These are phyloP conservation scores for Rhadinocentrus ornatus DNA, from an alignment of 2,797 vertebrate species.

Conservation along the genomic window DNA sequence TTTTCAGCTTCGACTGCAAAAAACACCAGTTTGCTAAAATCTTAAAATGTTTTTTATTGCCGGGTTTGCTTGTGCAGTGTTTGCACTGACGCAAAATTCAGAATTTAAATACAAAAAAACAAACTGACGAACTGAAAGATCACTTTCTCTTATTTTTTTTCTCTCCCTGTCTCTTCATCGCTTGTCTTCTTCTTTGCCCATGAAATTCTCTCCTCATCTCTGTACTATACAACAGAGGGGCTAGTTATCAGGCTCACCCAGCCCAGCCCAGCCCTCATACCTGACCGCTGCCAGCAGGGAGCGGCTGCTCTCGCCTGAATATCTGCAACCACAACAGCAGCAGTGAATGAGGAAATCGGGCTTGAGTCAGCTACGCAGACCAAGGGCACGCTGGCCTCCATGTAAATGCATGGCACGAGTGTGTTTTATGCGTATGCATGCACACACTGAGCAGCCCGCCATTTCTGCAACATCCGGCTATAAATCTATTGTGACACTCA, in stretches of 20 bases:
- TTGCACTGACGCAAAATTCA: background rate
- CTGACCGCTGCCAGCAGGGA: conserved; percentile 87
- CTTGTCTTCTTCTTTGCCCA: conserved; percentile 19
- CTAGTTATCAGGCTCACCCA: conserved; percentile 83
- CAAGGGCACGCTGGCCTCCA: conserved; percentile 75
- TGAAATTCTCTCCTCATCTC: conserved; percentile 40
- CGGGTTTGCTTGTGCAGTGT: background rate
- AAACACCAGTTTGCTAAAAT: background rate
- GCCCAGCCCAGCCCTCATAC: conserved; percentile 85
- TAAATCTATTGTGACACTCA: conserved; percentile 99
- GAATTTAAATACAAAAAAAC: background rate
- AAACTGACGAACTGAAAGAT: background rate
- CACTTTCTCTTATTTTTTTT: background rate
- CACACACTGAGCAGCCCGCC: conserved; percentile 84
- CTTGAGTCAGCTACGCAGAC: conserved; percentile 94
- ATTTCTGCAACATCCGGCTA: conserved; percentile 99
- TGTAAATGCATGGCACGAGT: conserved; percentile 31
- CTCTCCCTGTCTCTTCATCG: conserved; percentile 19
- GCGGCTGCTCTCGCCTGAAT: conserved; percentile 92
- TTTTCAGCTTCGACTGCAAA: background rate
- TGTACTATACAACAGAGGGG: conserved; percentile 47
- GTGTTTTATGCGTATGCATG: conserved; percentile 35
- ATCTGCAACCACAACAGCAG: conserved; percentile 95
- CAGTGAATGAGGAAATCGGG: conserved; percentile 94
- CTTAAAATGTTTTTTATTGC: background rate